Conservation (phyloP, 1,140 invertebrate genomes). For the Sesamia nonagrioides region DNA sequence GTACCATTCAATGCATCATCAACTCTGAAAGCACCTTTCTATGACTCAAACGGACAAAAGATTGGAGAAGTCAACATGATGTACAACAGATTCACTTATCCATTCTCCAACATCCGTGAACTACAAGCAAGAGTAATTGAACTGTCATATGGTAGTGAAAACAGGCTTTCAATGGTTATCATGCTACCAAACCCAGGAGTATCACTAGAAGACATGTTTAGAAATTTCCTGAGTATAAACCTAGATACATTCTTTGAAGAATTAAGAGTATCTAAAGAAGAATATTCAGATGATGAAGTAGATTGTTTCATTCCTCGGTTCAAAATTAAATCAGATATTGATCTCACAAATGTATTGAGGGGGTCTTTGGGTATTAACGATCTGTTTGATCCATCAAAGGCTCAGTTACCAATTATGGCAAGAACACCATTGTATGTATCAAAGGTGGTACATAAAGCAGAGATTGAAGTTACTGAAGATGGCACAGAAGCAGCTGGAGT, state of each 20-base stretch:
- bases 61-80: conserved; percentile 89
- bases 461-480: conserved; percentile 94
- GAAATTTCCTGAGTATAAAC: conserved; percentile 87
- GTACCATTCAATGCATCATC: conserved; percentile 90
- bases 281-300: conserved; percentile 89
- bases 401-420: conserved; percentile 84
- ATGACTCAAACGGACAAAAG: conserved; percentile 82
- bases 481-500: conserved; percentile 93
- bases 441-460: conserved; percentile 91
- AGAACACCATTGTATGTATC: conserved; percentile 86
- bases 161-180: conserved; percentile 90
- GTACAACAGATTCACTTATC: conserved; percentile 87
- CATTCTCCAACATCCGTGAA: conserved; percentile 86
- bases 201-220: conserved; percentile 84
- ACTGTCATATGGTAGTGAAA: conserved; percentile 90
- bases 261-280: conserved; percentile 80
- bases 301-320: conserved; percentile 92
- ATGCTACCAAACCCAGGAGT: conserved; percentile 89
- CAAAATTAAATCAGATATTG: conserved; percentile 89
- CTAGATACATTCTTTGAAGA: conserved; percentile 87
- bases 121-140: conserved; percentile 91
- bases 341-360: conserved; percentile 88
- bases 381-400: conserved; percentile 89
- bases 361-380: conserved; percentile 90
- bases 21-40: conserved; percentile 88